Evolutionary conservation across 2,888 invertebrate species (phyloP).

Genomic region (Nasonia oneida): DNA sequence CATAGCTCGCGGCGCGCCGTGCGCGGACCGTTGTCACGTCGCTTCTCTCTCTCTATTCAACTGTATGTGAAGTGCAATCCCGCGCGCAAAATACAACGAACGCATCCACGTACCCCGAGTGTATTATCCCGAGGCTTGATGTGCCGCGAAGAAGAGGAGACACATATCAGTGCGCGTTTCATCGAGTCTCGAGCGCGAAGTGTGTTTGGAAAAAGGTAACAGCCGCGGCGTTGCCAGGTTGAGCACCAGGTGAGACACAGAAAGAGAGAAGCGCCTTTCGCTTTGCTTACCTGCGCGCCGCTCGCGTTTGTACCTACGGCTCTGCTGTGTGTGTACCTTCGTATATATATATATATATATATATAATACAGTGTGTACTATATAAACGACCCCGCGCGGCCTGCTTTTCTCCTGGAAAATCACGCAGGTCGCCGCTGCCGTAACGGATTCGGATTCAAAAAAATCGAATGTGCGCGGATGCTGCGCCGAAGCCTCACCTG

Average conservation of each 20-base stretch:
- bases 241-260: slow-evolving; percentile 23
- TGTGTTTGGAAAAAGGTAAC: background rate
- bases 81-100: slow-evolving; percentile 51
- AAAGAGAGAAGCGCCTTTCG: slow-evolving; percentile 63
- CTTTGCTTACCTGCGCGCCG: slow-evolving; percentile 55
- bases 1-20: slow-evolving; percentile 16
- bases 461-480: background rate
- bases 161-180: background rate
- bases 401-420: slow-evolving; percentile 43
- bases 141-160: too few species aligned
- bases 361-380: background rate
- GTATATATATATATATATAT: background rate
- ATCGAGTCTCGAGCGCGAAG: background rate
- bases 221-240: slow-evolving; percentile 16
- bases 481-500: background rate
- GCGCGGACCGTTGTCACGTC: background rate
- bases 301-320: background rate
- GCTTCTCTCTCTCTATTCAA: background rate
- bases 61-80: background rate
- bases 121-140: too few species aligned
- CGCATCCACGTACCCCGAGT: too few species aligned
- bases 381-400: slow-evolving; percentile 57
- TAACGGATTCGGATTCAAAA: background rate
- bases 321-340: background rate
- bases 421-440: background rate